Evolutionary conservation across 2,888 invertebrate species (phyloP), one percentile per base, ranked within the genome.

Genomic region (Epinotia demarniana): DNA sequence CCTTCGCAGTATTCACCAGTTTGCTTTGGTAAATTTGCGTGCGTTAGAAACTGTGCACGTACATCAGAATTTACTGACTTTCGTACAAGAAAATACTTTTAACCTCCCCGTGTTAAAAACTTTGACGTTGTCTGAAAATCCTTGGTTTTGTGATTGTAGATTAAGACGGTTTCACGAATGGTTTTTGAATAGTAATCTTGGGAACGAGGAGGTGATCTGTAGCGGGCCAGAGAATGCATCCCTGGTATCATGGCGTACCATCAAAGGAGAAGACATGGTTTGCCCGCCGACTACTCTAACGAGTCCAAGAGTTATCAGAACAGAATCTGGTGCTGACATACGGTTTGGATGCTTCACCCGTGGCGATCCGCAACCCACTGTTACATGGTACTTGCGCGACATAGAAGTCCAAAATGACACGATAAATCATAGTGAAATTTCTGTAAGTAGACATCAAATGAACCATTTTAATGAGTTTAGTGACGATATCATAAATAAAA

Each of bases 101-200:
- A 92, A 94, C 80, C 86, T 94, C 58, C 92, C 93, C 4, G 84
- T 89, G 73, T 93, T 98, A 66, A 98, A 98, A 92, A 97, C 97
- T 3, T 92, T 98, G 18, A 96, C 96, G 13, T 89, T 98, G 72
- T 97, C 97, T 79, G 97, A 97, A 49, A 98, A 98, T 88, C 98
- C 97, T 9, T 98, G 98, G 98, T 95, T 95, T 80, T 98, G 98
- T 88, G 98, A 98, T 90, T 98, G 98, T 89, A 96, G 96, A 81
- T 89, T 98, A 78, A 95, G 97, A 70, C 96, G 96, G 64, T 97
- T 98, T 83, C 96, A 98, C 68, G 96, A 96, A 79, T 98, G 98
- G 98, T 96, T 97, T 86, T 93, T 97, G 27, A 95, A 95, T 73
- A 96, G 96, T 80, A 97, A 97, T 84, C 94, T 98, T 49, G 96